Base-by-base conservation (phyloP, 2,888 invertebrate species). In the Nemapogon koenigi region DNA sequence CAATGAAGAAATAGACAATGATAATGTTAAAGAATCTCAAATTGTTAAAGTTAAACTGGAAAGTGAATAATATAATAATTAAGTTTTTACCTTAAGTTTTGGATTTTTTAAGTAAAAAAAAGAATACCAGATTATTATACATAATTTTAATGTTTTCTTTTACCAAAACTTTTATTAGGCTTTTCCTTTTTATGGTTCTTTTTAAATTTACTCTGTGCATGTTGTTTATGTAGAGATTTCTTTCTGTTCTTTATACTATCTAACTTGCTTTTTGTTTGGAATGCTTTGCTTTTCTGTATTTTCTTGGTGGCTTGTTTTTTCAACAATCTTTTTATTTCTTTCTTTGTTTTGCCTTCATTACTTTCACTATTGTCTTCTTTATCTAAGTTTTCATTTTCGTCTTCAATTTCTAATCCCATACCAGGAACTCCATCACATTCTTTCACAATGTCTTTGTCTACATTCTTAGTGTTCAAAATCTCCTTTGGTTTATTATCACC, bases 271-370 rank as follows among this genome's bases (percentile, higher is more conserved):
- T 91, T 90, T 65, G 82, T 83, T 69, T 89, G 86, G 52, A 88
- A 91, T 1, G 84, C 83, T 79, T 88, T 90, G 54, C 89, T 91
- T 47, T 88, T 88, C 53, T 89, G 84, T 11, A 91, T 80, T 55
- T 86, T 85, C 50, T 87, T 87, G 0, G 87, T 80, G 0, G 90
- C 88, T 57, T 88, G 84, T 45, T 84, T 84, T 51, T 88, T 89
- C 6, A 90, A 73, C 43, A 84, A 68, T 49, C 78, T 85, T 51
- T 89, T 88, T 1, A 91, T 63, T 50, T 89, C 87, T 58, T 87
- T 88, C 55, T 87, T 86, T 2, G 82, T 76, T 36, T 66, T 57
- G 38, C 62, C 27, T 60, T 62, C 46, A 63, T 51, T 50, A 66
- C 56, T 19, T 31, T 59, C 49, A 48, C 72, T 46, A 58, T 62